Evolutionary conservation across 1,140 invertebrate genomes (phyloP).

Genomic region (Trachymyrmex cornetzi): DNA sequence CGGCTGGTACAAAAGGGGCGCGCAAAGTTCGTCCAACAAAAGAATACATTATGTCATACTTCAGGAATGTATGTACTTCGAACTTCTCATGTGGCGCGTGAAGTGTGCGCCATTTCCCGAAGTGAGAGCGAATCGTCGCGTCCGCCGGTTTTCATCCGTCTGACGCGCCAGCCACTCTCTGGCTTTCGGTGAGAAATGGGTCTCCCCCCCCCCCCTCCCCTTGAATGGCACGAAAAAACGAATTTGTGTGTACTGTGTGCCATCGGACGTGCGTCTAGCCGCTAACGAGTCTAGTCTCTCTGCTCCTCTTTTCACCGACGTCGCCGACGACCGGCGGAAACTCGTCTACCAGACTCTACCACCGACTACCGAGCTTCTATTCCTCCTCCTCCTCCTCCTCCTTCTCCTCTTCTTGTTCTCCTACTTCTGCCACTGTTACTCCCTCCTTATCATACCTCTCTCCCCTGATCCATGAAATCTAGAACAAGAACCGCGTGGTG

Average conservation of each 20-base stretch:
- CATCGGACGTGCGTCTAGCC: conserved; percentile 43
- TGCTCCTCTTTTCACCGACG: conserved; percentile 31
- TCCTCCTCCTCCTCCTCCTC: conserved; percentile 28
- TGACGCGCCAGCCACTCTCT: neutral
- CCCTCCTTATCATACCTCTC: conserved; percentile 72
- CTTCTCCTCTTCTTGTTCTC: conserved; percentile 5
- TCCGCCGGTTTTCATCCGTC: neutral
- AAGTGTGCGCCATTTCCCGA: conserved; percentile 24
- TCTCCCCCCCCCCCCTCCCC: neutral
- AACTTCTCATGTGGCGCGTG: neutral
- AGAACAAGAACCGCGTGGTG: conserved; percentile 75
- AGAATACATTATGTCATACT: conserved; percentile 40
- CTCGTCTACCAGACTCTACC: conserved; percentile 37
- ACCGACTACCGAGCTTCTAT: conserved; percentile 35
- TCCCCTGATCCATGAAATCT: conserved; percentile 73
- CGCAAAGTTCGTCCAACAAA: conserved; percentile 27
- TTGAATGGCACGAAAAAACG: conserved; percentile 1
- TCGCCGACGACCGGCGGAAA: conserved; percentile 28
- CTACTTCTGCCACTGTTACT: conserved; percentile 47
- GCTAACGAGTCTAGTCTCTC: conserved; percentile 52
- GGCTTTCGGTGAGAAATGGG: neutral
- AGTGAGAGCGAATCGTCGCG: conserved; percentile 24
- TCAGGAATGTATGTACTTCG: neutral
- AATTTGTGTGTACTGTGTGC: conserved; percentile 48
- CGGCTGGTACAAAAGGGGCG: conserved; percentile 24